Evolutionary conservation across 1,140 invertebrate genomes (phyloP), one percentile per base, ranked within the genome.

Genomic region (Telenomus remus): DNA sequence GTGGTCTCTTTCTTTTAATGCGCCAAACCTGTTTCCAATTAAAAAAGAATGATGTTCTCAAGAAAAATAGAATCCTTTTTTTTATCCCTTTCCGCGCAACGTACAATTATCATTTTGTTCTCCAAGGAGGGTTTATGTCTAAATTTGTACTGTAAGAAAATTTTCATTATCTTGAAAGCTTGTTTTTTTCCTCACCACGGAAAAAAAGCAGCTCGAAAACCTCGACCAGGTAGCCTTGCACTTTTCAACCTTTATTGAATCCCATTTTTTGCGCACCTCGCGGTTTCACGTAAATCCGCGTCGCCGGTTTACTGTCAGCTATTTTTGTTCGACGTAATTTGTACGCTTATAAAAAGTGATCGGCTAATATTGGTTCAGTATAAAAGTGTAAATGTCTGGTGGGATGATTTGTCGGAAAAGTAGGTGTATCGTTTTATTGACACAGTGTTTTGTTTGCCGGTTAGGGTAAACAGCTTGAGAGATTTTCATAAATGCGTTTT

Each of bases 401-500:
- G 44, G 19, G 57, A 61, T 42, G 59, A 63, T 70, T 71, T 71
- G 59, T 63, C 42, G 47, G 59, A 63, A 63, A 63, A 71, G 59
- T 71, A 63, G 68, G 49, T 63, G 53, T 70, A 63, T 71, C 59
- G 33, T 43, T 44, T 16, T 71, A 63, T 71, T 71, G 15, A 51
- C 59, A 63, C 14, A 63, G 59, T 42, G 46, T 46, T n/a, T n/a
- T 63, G 68, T 71, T 71, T 71, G 57, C 51, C 57, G 46, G 55
- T 44, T 35, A 44, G 15, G 12, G 51, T 34, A 64, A 72, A 70
- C 53, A 51, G 33, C 59, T 72, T 12, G 27, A 53, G 14, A 59
- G 46, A 51, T 72, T 72, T 64, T 72, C 34, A 59, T 64, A 72
- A 72, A 64, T 72, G 60, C 48, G 60, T 72, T 64, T 72, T 63